Conservation (phyloP, 2,113 vertebrate genomes). For the cattle (Bos taurus) region ARS-UCD2.0 NC_037328.1:1270001-1270500, state of each 20-base stretch:
- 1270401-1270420: not conserved
- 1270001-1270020: not conserved
- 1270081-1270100: not conserved
- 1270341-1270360: not conserved
- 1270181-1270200: accelerated
- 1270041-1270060: not conserved
- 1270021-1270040: not conserved
- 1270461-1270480: not conserved
- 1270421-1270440: not conserved
- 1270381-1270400: not conserved
- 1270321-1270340: not conserved
- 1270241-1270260: not conserved
- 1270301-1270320: not conserved
- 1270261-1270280: not conserved
- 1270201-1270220: accelerated
- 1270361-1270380: not conserved
- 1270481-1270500: not conserved
- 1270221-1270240: not conserved
- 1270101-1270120: not conserved
- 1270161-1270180: not conserved
- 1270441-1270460: not conserved
- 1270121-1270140: not conserved
- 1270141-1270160: not conserved
- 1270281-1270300: not conserved
- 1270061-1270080: not conserved